Evolutionary conservation across 1,140 invertebrate genomes (phyloP).

Genomic region (Orchesella cincta): DNA sequence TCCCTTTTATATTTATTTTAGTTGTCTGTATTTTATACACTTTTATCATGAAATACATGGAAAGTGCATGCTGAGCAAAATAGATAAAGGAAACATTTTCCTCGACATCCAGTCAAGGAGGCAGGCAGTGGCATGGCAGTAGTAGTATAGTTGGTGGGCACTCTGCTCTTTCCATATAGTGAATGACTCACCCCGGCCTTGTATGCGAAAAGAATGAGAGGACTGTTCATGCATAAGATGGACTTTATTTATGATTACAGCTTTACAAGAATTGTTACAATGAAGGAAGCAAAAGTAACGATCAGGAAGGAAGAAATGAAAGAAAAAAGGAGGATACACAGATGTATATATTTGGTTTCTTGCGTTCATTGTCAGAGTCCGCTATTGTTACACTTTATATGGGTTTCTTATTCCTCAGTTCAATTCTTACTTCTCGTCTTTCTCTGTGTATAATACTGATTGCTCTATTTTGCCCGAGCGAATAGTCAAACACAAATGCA

Average conservation of each 20-base stretch:
- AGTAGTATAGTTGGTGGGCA: too few species aligned
- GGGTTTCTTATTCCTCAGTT: neutral
- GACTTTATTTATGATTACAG: conserved; percentile 21
- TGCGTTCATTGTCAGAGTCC: neutral
- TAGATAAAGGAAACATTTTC: too few species aligned
- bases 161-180: too few species aligned
- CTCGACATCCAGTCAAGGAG: too few species aligned
- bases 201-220: neutral
- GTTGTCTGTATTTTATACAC: neutral
- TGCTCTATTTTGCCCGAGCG: neutral
- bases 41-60: neutral
- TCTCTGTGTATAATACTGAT: too few species aligned
- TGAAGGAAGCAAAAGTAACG: neutral
- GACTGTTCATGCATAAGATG: neutral
- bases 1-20: neutral
- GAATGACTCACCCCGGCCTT: too few species aligned
- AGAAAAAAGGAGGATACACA: neutral
- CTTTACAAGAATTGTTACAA: neutral
- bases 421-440: neutral
- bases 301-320: neutral
- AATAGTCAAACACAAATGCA: too few species aligned
- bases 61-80: neutral
- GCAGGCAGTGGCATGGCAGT: too few species aligned
- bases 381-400: conserved; percentile 3
- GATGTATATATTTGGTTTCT: neutral